Conservation (phyloP, 2,888 invertebrate species). For the Dexiosoma caninum region DNA sequence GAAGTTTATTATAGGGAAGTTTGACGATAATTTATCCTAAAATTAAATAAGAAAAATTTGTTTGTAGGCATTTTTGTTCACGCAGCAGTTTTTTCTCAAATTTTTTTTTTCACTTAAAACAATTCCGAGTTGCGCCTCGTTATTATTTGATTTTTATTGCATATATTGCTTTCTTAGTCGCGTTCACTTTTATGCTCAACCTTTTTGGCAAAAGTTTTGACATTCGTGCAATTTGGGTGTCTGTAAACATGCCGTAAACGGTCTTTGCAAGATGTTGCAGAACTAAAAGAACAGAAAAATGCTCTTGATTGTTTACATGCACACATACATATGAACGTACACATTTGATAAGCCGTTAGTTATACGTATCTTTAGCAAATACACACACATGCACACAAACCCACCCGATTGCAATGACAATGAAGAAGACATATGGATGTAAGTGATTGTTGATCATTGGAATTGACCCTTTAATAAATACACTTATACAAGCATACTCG, state of each 20-base stretch:
- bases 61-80: no score
- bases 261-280: slow-evolving; percentile 59
- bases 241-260: slow-evolving; percentile 57
- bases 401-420: neutral
- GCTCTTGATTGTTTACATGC: neutral
- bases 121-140: neutral
- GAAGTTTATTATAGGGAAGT: no score
- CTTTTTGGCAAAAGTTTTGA: slow-evolving; percentile 51
- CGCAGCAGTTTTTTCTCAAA: no score
- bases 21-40: no score
- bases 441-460: slow-evolving; percentile 54
- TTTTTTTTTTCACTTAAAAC: neutral
- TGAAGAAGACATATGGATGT: neutral
- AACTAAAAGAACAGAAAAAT: slow-evolving; percentile 32
- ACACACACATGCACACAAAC: neutral
- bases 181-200: slow-evolving; percentile 4
- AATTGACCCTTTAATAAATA: slow-evolving; percentile 47
- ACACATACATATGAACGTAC: neutral
- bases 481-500: neutral
- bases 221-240: slow-evolving; percentile 31
- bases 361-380: neutral
- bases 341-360: neutral
- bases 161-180: neutral
- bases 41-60: no score
- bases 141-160: no score